Base-by-base conservation (phyloP, 2,888 invertebrate species). In the Tachystola acroxantha region DNA sequence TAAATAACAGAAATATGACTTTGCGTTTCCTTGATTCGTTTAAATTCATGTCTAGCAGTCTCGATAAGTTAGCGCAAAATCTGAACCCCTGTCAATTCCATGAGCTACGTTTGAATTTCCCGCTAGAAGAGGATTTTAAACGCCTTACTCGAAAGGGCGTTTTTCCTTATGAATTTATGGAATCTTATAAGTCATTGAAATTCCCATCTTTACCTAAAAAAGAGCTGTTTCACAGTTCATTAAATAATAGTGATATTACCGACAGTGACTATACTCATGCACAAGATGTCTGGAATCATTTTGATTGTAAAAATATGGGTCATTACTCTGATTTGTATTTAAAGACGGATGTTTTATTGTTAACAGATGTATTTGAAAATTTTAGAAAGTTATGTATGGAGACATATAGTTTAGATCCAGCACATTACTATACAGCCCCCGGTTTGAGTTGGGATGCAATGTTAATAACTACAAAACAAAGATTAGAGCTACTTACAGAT, bases 301-400 rank as follows among this genome's bases (percentile, higher is more conserved):
- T 62, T 40, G 9, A 45, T 3, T 48, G 53, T 36, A 31, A 40
- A 13, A 51, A 39, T 14, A 41, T 69, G 29, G 37, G 39, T 3
- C 53, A 65, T 26, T 66, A 69, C 39, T 49, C 49, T 2, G 51
- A 64, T 39, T 34, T 62, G 10, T 67, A 65, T 42, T 42, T 57
- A 10, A 57, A 62, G 48, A 53, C 53, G 10, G 59, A 64, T 36
- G 61, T 63, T 2, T 32, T 61, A 32, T 22, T 68, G 3, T 38
- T 70, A 19, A 46, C 48, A 11, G 64, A 70, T 36, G 40, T 64
- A 10, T 64, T 67, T 43, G 63, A 69, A 57, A 63, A 63, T 36
- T 64, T 64, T 38, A 41, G 66, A 33, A 32, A 44, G 10, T n/a
- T 57, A 2, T 61, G 61, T 42, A 28, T 57, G 5, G 25, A 31